Base-by-base conservation (phyloP, 1,140 invertebrate species). In the Conus ventricosus region DNA sequence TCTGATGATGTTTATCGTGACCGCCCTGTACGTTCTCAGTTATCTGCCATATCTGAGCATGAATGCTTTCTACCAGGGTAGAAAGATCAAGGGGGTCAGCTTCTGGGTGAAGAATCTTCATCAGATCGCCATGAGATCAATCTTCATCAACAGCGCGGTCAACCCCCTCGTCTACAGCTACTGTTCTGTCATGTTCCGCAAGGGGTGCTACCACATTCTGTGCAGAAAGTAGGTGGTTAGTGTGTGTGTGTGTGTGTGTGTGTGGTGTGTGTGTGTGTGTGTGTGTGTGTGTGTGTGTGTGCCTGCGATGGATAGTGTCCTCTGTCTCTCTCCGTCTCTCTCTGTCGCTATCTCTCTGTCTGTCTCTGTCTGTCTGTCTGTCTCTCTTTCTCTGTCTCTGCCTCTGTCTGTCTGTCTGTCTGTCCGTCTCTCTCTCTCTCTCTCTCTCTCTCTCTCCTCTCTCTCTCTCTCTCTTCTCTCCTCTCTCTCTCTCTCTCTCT, bases 11-110 rank as follows among this genome's bases (percentile, higher is more conserved):
- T 92, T 39, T 92, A 89, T 92, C 7, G 91, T 94, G 6, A 93
- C 93, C 5, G 53, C 92, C n/a, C 89, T 91, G 10, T 93, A 93
- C 63, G 88, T 93, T 13, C 2, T 93, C 10, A 93, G 93, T 63
- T 94, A 92, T 88, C 83, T 94, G 6, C 93, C 93, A 17, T 91
- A 93, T 87, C 76, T 94, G 0, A 88, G 88, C 25, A 85, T 93
- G 11, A 17, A 5, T 17, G 71, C 71, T 8, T 2, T 75, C 4
- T n/a, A n/a, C n/a, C 15, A 4, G 23, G 71, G 71, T 20, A 75
- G 4, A 75, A n/a, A 75, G 17, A 17, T 8, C 8, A 1, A 8
- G 71, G 51, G n/a, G 20, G 57, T 23, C 11, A 51, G 82, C 1
- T 23, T 23, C 13, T 84, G 82, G 82, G 7, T 8, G 15, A 20